Evolutionary conservation across 2,888 invertebrate genomes (phyloP).

Genomic region (Nymphalis polychloros): DNA sequence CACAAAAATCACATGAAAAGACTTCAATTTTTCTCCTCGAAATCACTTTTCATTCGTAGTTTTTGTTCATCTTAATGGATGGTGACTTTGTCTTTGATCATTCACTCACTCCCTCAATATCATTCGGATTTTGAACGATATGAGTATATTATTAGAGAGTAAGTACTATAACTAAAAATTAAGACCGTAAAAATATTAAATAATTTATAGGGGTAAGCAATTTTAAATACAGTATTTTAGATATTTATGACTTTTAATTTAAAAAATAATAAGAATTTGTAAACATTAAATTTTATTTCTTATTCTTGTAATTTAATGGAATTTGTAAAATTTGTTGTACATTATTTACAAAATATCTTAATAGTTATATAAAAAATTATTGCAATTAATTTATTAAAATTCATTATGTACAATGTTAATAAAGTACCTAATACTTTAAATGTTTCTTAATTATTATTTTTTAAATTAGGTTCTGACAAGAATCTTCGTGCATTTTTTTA

Average conservation of each 20-base stretch:
- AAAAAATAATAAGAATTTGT: no score
- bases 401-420: no score
- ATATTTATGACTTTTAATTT: neutral
- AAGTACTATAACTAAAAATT: neutral
- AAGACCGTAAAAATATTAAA: neutral
- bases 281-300: no score
- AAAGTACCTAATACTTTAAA: no score
- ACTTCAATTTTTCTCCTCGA: slow-evolving; percentile 77
- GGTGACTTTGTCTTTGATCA: slow-evolving; percentile 49
- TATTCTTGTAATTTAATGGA: no score
- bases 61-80: slow-evolving; percentile 61
- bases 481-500: no score
- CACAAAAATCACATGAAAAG: slow-evolving; percentile 81
- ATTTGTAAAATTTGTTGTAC: no score
- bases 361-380: no score
- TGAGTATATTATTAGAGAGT: neutral
- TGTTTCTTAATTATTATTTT: no score
- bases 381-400: no score
- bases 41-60: slow-evolving; percentile 78
- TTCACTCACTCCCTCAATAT: slow-evolving; percentile 30
- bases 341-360: no score
- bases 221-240: neutral
- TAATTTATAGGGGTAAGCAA: neutral
- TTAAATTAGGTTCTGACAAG: no score
- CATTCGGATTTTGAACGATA: slow-evolving; percentile 15